These are phyloP conservation scores for Lithosia quadra DNA, from an alignment of 2,888 invertebrate genomes.

Conservation along the genomic window DNA sequence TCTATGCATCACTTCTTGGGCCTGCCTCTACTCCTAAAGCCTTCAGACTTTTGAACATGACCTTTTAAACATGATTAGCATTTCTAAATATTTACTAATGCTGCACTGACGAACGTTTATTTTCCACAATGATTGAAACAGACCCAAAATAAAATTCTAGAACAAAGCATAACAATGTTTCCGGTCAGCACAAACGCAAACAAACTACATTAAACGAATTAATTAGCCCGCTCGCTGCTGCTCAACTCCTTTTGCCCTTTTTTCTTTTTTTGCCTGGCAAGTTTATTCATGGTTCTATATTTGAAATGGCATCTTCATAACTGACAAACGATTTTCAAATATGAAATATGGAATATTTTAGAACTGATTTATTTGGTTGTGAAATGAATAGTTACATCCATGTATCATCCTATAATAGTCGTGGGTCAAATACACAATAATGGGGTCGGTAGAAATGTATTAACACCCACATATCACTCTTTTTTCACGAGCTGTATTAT, in stretches of 20 bases:
- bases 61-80: background rate
- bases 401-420: no score
- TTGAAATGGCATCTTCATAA: background rate
- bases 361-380: no score
- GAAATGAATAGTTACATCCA: no score
- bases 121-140: background rate
- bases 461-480: no score
- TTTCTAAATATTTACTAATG: background rate
- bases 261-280: background rate
- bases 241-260: background rate
- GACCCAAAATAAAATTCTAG: background rate
- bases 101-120: background rate
- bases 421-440: no score
- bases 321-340: background rate
- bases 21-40: no score
- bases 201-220: background rate
- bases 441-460: no score
- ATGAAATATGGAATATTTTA: no score
- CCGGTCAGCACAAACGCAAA: background rate
- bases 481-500: no score
- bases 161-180: background rate
- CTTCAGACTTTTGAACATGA: no score
- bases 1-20: no score
- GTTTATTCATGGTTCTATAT: constrained; percentile 1
- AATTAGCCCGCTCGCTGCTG: background rate